phyloP scores from a whole-genome alignment of 2,113 vertebrate genomes.

The Catagonus wagneri region DNA sequence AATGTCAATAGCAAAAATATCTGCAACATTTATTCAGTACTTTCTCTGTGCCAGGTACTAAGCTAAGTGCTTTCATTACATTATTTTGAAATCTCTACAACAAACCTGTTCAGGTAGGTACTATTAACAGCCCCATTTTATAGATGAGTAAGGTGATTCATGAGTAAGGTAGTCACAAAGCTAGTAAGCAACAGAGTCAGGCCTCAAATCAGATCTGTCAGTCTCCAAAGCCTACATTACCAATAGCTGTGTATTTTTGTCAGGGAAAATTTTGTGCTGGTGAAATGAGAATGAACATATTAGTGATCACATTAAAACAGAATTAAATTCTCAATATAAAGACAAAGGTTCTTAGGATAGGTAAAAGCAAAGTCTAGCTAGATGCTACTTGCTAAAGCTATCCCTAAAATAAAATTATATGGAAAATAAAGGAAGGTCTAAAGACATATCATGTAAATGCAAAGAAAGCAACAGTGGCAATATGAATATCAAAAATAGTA shows the following conservation, averaged over 20 bases:
- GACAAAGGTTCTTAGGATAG: background rate
- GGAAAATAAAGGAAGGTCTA: background rate
- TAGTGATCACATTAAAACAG: slow-evolving; percentile 6
- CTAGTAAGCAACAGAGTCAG: background rate
- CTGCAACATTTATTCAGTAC: background rate
- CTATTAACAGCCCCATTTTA: slow-evolving; percentile 30
- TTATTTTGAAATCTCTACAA: slow-evolving; percentile 29
- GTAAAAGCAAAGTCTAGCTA: slow-evolving; percentile 21
- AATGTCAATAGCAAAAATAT: slow-evolving; percentile 10
- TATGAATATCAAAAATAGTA: slow-evolving; percentile 18
- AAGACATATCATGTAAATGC: slow-evolving; percentile 6
- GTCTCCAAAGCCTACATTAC: background rate
- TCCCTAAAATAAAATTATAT: background rate
- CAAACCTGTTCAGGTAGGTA: background rate
- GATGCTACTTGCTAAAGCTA: slow-evolving; percentile 21
- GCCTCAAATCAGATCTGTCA: background rate
- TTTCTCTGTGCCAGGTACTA: background rate
- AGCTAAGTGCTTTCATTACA: background rate
- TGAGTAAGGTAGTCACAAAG: background rate
- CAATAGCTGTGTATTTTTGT: slow-evolving; percentile 7
- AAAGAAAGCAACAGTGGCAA: background rate
- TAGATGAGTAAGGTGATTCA: background rate
- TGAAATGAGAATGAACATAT: slow-evolving; percentile 30
- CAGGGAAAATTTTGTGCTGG: slow-evolving; percentile 14
- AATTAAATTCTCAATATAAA: slow-evolving; percentile 9